A percentile compares a stretch with the other conserved stretches of the same genome.
Conservation (phyloP, 2,797 vertebrate species). For the Synanceia verrucosa region DNA sequence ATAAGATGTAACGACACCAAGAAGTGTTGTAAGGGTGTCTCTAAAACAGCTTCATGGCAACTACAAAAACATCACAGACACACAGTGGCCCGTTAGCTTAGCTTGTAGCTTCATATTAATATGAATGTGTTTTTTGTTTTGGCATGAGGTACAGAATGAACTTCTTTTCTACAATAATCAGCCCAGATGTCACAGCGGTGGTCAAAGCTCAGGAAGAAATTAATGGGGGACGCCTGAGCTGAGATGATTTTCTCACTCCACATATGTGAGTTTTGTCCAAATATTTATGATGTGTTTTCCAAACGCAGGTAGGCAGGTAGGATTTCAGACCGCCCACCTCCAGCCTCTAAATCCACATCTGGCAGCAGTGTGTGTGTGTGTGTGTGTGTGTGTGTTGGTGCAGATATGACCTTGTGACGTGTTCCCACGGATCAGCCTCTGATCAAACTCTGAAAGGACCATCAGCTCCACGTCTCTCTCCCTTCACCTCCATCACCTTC, state of each 20-base stretch:
- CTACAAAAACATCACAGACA: too few species aligned
- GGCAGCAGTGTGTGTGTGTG: conserved; percentile 32
- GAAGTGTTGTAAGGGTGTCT: neutral
- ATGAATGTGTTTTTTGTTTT: too few species aligned
- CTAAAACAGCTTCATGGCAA: too few species aligned
- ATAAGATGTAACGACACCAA: neutral
- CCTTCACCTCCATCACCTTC: conserved; percentile 25
- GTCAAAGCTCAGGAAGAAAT: neutral
- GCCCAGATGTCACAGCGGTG: neutral
- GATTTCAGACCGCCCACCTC: conserved; percentile 71
- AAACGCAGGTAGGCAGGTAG: conserved; percentile 69
- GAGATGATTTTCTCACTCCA: neutral
- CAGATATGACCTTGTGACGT: conserved; percentile 62
- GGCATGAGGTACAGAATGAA: neutral
- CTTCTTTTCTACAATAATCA: neutral
- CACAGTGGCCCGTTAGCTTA: neutral
- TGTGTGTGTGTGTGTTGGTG: conserved; percentile 41
- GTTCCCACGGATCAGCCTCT: conserved; percentile 48
- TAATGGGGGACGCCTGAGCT: neutral
- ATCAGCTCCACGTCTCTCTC: conserved; percentile 38
- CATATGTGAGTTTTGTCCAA: neutral
- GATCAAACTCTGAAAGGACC: conserved; percentile 48
- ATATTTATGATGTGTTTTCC: conserved; percentile 63
- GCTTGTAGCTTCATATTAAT: neutral
- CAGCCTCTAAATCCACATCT: conserved; percentile 62